Base-by-base conservation (phyloP, 2,888 invertebrate species). In the Augochlorella aurata region DNA sequence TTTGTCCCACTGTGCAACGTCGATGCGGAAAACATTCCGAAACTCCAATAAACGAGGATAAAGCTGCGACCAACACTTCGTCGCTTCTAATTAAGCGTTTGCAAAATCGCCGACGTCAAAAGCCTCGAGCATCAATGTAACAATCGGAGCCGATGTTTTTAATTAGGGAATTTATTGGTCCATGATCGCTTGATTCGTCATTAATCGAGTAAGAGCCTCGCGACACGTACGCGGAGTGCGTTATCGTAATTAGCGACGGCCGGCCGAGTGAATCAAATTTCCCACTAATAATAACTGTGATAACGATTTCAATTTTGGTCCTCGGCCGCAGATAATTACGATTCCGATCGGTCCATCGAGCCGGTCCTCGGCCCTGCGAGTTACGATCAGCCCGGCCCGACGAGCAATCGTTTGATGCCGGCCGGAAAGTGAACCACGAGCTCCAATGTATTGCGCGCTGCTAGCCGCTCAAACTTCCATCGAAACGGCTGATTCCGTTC, bases 401-500 rank as follows among this genome's bases (percentile, higher is more conserved):
- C 65, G 67, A 79, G 74, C 77, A 79, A 87, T 82, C 81, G 79
- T 87, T 75, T 78, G 76, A 50, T 14, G 69, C 69, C 16, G 47
- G 18, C 21, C 38, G 70, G 65, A 54, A 69, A 74, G 69, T 66
- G 79, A 69, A 68, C 18, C 49, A 61, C 24, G 18, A 38, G 66
- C 47, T 52, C 58, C 24, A 79, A 87, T 65, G 74, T 82, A 74
- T 85, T 82, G 68, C 67, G 10, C 50, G 74, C 24, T 21, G 47
- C 45, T 44, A 38, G 52, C 21, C 77, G 70, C 65, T 79, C 70
- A 80, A 86, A 85, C 50, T 81, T 81, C 54, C 52, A 66, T 63
- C 76, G 77, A 76, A 82, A 85, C 66, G 74, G 65, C 54, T 83
- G 78, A 86, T 89, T 82, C 61, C 65, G 70, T 88, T 82, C 83